phyloP scores from a whole-genome alignment of 2,113 vertebrate genomes.

The Lanius ludovicianus region DNA sequence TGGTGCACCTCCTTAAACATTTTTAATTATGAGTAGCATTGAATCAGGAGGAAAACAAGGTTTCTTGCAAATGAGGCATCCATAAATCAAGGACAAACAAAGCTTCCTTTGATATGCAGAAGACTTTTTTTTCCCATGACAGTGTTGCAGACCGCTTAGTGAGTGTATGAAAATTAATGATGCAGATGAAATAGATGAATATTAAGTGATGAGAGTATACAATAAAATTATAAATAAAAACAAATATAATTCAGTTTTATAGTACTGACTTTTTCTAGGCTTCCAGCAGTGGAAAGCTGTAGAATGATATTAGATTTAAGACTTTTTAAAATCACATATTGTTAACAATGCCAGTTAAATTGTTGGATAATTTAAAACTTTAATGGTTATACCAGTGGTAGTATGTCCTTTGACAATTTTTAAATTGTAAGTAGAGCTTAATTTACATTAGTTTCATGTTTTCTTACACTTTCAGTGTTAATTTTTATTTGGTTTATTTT shows the following conservation, averaged over 20 bases:
- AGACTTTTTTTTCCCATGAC: neutral
- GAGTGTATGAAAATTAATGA: constrained; percentile 8
- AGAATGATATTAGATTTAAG: neutral
- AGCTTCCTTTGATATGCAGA: neutral
- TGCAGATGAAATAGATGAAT: neutral
- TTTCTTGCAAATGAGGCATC: neutral
- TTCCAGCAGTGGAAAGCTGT: neutral
- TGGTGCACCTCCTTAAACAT: neutral
- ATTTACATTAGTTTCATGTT: neutral
- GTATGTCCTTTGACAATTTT: neutral
- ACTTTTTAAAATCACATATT: neutral
- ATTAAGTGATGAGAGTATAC: neutral
- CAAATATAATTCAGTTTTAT: neutral
- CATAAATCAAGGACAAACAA: neutral
- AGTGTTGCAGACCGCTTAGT: neutral
- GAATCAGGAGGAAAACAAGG: neutral
- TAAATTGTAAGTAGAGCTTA: neutral
- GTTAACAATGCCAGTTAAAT: neutral
- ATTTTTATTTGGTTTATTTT: neutral
- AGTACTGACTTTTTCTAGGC: neutral
- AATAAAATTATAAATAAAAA: neutral
- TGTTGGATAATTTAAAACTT: neutral
- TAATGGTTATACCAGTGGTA: neutral
- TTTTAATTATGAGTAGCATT: neutral
- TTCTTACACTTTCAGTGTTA: neutral